Percentiles rank a stretch among this genome's conserved stretches.
Evolutionary conservation across 1,140 invertebrate species (phyloP).

Genomic region (Geopemphigus sp.): DNA sequence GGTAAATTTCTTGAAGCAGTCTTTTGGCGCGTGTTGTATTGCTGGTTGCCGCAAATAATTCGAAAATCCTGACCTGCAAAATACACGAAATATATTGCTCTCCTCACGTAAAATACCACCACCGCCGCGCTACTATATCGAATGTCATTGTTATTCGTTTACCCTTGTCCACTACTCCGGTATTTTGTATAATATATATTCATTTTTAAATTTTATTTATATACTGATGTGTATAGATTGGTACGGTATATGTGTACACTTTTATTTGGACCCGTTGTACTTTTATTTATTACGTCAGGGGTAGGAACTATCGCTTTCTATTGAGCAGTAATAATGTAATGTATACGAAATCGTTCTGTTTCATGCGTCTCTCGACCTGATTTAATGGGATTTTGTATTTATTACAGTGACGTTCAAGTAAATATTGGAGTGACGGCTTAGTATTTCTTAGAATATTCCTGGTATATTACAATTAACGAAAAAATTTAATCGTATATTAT

Average conservation of each 20-base stretch:
- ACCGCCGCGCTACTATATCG: not conserved
- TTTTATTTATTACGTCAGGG: not conserved
- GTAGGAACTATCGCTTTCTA: not conserved
- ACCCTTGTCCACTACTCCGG: not conserved
- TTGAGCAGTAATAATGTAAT: not conserved
- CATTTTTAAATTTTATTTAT: too few relatives aligned
- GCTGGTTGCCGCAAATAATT: not conserved
- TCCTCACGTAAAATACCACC: not conserved
- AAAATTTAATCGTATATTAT: not conserved
- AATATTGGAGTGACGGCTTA: not conserved
- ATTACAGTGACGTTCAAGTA: not conserved
- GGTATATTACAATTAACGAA: not conserved
- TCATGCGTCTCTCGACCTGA: not conserved
- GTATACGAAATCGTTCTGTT: not conserved
- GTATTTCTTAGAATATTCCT: not conserved
- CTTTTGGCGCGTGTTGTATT: not conserved
- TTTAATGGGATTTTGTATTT: not conserved
- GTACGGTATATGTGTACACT: not conserved
- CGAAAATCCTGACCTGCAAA: slow-evolving; percentile 35
- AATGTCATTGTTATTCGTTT: not conserved
- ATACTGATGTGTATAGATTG: too few relatives aligned
- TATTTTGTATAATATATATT: not conserved
- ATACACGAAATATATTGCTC: slow-evolving; percentile 25
- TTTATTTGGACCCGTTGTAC: not conserved
- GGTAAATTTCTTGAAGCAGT: not conserved